Conservation (phyloP, 2,113 vertebrate genomes). For the Cichladusa arquata region DNA sequence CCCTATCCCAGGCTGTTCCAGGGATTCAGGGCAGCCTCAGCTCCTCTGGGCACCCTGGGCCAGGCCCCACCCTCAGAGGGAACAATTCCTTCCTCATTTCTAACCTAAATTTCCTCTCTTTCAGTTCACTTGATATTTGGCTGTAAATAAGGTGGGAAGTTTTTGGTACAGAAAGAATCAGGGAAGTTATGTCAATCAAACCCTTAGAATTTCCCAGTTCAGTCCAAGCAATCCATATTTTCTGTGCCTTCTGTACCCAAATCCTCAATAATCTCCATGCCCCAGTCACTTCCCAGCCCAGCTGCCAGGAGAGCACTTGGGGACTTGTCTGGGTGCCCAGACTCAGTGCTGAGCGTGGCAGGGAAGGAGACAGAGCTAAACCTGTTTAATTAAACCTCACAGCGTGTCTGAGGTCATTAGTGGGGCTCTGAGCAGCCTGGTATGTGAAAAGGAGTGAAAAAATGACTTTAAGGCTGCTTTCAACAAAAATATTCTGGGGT, state of each 20-base stretch:
- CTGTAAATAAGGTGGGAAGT: background rate
- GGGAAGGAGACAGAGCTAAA: background rate
- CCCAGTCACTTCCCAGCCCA: background rate
- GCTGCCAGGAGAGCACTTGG: rapidly evolving
- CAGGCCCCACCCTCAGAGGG: background rate
- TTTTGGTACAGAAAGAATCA: rapidly evolving
- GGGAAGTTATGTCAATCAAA: background rate
- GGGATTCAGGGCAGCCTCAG: background rate
- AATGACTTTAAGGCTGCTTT: background rate
- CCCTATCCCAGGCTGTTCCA: background rate
- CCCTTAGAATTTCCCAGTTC: background rate
- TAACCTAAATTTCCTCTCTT: background rate
- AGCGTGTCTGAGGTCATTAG: background rate
- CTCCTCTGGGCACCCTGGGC: background rate
- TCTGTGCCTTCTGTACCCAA: background rate
- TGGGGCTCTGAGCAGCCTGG: background rate
- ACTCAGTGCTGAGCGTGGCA: background rate
- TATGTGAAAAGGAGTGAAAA: background rate
- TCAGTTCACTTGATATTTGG: background rate
- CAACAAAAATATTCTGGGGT: background rate
- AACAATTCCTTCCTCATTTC: background rate
- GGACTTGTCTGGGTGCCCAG: background rate
- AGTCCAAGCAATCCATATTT: background rate
- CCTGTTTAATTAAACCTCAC: background rate
- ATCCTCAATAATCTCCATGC: background rate